Base-by-base conservation (phyloP, 2,113 vertebrate genomes). In the Oreochromis aureus region DNA sequence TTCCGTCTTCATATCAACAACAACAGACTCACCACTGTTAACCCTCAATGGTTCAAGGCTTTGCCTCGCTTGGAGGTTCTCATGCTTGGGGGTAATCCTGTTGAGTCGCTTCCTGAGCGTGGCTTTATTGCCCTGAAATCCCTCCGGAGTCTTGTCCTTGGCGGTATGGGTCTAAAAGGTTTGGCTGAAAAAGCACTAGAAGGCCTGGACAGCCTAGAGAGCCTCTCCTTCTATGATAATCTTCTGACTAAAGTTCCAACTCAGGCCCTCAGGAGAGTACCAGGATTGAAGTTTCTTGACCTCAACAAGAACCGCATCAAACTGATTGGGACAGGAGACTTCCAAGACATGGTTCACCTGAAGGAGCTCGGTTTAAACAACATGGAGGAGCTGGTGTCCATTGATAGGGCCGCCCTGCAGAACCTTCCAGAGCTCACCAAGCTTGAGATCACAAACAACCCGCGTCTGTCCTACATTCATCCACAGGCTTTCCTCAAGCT, bases 361-460 rank as follows among this genome's bases (percentile, higher is more conserved):
- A 99, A 98, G 79, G 98, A 99, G 94, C 95, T 99, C 10, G 98
- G 98, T 24, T 96, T 99, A 71, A 98, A 98, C 95, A 98, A 98
- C 95, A 98, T 99, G 97, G 97, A 98, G 61, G 97, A 98, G 90
- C 95, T 99, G 92, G 97, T 98, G 91, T 98, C 98, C 84, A 97
- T 99, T 13, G 98, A 99, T 93, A 97, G 95, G 82, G 96, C 97
- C 0, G 97, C 98, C 78, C 94, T 99, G 88, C 97, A 97, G 81
- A 98, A 99, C 94, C 97, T 99, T 10, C 98, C 99, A 0, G 98
- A 99, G 92, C 95, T 99, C 86, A 99, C 98, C 89, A 99, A 99
- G 91, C 96, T 99, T 19, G 99, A 99, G 22, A 97, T 99, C 84
- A 99, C 98, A 91, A 99, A 99, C 95, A 99, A 99, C 93, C 98